phyloP scores from a whole-genome alignment of 2,113 vertebrate species.

The Empidonax alnorum region DNA sequence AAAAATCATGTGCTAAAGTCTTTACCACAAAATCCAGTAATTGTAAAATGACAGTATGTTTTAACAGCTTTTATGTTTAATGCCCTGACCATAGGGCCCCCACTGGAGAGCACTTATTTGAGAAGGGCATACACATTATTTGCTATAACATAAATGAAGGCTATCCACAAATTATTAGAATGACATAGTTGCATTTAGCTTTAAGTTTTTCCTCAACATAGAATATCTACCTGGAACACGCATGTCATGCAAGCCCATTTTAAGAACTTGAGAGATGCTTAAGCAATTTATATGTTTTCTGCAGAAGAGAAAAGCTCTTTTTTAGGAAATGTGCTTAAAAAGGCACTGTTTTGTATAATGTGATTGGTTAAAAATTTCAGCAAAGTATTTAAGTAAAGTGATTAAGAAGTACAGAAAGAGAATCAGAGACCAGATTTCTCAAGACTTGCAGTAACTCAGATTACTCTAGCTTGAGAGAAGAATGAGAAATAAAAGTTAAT shows the following conservation, averaged over 20 bases:
- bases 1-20: neutral
- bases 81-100: accelerated
- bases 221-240: neutral
- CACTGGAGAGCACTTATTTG: neutral
- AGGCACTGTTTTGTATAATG: neutral
- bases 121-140: neutral
- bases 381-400: neutral
- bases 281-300: neutral
- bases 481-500: slow-evolving; percentile 30
- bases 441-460: neutral
- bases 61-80: neutral
- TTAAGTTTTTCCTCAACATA: neutral
- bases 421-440: slow-evolving; percentile 31
- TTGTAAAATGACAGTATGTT: neutral
- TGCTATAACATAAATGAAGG: neutral
- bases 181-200: neutral
- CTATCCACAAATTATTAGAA: neutral
- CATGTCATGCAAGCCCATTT: neutral
- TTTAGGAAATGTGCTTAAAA: neutral
- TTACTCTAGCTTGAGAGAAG: neutral
- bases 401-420: neutral
- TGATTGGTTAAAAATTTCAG: neutral
- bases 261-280: neutral
- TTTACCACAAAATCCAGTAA: neutral
- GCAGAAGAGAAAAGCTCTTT: neutral